Conservation (phyloP, 2,113 vertebrate species). For the Talpa occidentalis region DNA sequence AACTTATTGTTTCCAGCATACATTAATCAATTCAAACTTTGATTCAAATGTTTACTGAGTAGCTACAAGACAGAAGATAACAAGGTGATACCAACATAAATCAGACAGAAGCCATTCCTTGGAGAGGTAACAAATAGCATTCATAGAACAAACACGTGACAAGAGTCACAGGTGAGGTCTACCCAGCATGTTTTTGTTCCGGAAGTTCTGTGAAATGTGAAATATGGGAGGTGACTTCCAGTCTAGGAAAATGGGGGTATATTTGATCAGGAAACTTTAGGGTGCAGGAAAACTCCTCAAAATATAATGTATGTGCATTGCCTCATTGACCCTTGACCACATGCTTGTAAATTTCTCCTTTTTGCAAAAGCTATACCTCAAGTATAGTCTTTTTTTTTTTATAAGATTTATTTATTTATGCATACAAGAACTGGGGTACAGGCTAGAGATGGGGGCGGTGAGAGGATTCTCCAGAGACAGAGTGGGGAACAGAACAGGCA, state of each 20-base stretch:
- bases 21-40: slow-evolving; percentile 64
- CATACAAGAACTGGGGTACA: no score
- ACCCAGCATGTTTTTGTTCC: background rate
- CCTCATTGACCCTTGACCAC: background rate
- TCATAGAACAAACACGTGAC: background rate
- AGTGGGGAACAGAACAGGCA: no score
- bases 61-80: slow-evolving; percentile 9
- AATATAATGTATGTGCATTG: background rate
- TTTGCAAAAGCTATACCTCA: background rate
- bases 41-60: slow-evolving; percentile 61
- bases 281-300: background rate
- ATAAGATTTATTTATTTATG: no score
- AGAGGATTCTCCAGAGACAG: no score
- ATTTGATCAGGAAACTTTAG: background rate
- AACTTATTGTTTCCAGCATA: slow-evolving; percentile 38
- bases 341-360: background rate
- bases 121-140: background rate
- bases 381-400: no score
- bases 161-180: background rate
- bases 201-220: background rate
- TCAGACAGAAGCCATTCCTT: background rate
- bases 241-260: background rate
- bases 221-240: background rate
- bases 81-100: background rate
- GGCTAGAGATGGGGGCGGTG: no score